phyloP scores from a whole-genome alignment of 2,113 vertebrate species.

The Syrrhaptes paradoxus region DNA sequence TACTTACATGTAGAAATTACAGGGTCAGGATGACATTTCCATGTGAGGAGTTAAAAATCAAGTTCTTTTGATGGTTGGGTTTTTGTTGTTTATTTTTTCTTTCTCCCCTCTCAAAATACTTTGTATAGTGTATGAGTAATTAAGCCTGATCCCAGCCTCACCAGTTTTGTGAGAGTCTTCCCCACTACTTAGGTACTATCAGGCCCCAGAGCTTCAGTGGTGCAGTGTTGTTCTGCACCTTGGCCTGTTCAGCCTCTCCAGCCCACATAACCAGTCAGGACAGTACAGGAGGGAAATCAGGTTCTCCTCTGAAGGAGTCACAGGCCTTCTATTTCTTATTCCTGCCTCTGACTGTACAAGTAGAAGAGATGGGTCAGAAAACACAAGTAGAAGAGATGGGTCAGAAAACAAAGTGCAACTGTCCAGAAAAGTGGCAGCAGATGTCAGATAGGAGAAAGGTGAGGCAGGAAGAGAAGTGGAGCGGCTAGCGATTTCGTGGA shows the following conservation, averaged over 20 bases:
- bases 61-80: neutral
- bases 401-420: neutral
- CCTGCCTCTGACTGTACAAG: neutral
- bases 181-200: neutral
- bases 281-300: neutral
- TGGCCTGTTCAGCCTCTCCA: neutral
- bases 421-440: neutral
- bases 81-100: neutral
- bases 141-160: neutral
- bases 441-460: neutral
- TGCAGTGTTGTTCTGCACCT: neutral
- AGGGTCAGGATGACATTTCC: neutral
- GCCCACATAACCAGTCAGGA: neutral
- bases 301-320: neutral
- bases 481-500: neutral
- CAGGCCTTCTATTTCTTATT: neutral
- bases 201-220: neutral
- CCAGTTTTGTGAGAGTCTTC: neutral
- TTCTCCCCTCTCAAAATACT: neutral
- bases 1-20: neutral
- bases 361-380: neutral
- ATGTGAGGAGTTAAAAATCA: neutral
- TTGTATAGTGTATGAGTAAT: neutral
- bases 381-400: neutral
- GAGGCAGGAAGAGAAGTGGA: neutral